Conservation (phyloP, 2,797 vertebrate species). For the Helarctos malayanus region DNA sequence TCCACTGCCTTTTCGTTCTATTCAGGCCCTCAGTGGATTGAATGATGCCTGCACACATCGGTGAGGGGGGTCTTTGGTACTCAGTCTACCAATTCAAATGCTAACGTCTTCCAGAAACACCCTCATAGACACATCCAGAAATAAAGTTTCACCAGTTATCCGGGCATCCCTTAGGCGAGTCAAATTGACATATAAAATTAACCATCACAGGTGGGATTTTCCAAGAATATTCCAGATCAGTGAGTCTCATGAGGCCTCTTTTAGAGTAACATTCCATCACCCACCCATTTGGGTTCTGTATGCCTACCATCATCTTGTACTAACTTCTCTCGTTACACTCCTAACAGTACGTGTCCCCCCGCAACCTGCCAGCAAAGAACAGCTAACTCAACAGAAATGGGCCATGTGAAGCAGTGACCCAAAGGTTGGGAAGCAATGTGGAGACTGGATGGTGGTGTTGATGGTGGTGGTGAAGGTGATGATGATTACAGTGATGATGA, state of each 20-base stretch:
- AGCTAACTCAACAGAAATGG: not conserved
- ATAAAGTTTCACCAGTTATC: not conserved
- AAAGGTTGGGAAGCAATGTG: not conserved
- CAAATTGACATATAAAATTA: not conserved
- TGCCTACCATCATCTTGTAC: not conserved
- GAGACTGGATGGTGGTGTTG: not conserved
- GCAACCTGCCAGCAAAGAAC: not conserved
- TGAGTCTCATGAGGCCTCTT: not conserved
- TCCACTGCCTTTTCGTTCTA: rapidly evolving
- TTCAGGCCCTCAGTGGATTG: not conserved
- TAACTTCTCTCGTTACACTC: not conserved
- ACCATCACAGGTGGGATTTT: not conserved
- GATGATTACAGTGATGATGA: not conserved
- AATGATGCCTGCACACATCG: rapidly evolving
- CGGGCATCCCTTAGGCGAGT: not conserved
- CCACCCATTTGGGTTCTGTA: not conserved
- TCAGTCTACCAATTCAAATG: not conserved
- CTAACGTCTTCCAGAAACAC: not conserved
- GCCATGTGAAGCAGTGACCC: rapidly evolving
- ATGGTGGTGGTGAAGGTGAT: too few species aligned
- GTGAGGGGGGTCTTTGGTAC: not conserved
- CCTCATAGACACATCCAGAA: not conserved
- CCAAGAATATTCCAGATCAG: not conserved
- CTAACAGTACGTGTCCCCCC: not conserved
- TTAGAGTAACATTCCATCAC: not conserved